phyloP scores from a whole-genome alignment of 1,140 invertebrate genomes.

The Ips nitidus region DNA sequence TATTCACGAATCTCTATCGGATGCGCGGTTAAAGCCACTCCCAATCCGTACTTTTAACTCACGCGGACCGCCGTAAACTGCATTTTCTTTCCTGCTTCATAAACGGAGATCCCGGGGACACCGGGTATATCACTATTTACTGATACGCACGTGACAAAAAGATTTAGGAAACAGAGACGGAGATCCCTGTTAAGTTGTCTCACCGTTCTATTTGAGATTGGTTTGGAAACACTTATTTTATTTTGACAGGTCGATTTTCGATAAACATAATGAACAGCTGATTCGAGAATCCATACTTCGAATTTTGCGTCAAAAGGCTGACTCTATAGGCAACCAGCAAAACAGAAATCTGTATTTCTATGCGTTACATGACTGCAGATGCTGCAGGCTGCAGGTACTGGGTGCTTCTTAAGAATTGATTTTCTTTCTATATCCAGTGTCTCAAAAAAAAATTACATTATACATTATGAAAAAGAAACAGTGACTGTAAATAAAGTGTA shows the following conservation, averaged over 20 bases:
- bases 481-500: too few relatives aligned
- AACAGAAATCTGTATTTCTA: neutral
- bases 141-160: constrained; percentile 31
- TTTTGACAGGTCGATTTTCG: too few relatives aligned
- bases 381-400: too few relatives aligned
- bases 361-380: too few relatives aligned
- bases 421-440: too few relatives aligned
- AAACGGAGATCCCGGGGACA: constrained; percentile 16
- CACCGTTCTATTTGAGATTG: too few relatives aligned
- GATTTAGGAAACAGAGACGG: neutral
- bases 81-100: constrained; percentile 6
- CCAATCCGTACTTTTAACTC: constrained; percentile 26
- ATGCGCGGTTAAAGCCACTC: constrained; percentile 37
- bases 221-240: too few relatives aligned
- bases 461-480: too few relatives aligned
- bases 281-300: neutral
- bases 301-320: constrained; percentile 7
- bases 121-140: constrained; percentile 22
- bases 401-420: too few relatives aligned
- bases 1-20: constrained; percentile 28
- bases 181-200: neutral
- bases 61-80: constrained; percentile 10
- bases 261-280: neutral
- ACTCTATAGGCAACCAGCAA: neutral
- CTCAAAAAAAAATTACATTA: too few relatives aligned